Evolutionary conservation across 2,797 vertebrate species (phyloP), one percentile per base, ranked within the genome.

Genomic region (Tapirus indicus): DNA sequence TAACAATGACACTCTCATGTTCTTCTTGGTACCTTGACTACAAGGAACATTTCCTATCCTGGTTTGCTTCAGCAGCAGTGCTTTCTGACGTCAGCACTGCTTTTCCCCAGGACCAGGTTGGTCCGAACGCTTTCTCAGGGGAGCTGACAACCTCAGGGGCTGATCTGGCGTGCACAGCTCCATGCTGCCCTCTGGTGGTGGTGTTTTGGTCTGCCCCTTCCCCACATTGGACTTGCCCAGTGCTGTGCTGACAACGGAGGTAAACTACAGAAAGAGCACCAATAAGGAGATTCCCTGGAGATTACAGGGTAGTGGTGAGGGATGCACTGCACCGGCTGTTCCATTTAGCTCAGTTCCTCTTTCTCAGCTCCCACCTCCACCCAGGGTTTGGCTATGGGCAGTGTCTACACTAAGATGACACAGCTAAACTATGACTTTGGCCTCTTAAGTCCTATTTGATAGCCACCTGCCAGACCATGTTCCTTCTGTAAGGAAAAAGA

Each of bases 111-210:
- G 74, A 71, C 41, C 32, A 78, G 25, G 7, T 89, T n/a, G 20
- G 54, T 79, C 14, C 60, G 9, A n/a, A 4, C 1, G 13, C 3
- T 60, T 23, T 75, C 64, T 41, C 12, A n/a, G 8, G 29, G 6
- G 44, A 11, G 79, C 20, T 25, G 5, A 17, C 4, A 44, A 85
- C 47, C 60, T 21, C 80, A 35, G 58, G 80, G 49, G 47, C 9
- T 52, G 58, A 74, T 35, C 17, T 32, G 58, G 84, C 0, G n/a
- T 80, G 72, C 47, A 84, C n/a, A 80, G 94, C 95, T 97, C 90
- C n/a, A 91, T 88, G 80, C 98, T 97, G 95, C 94, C 95, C 98
- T 95, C 98, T 97, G 92, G 79, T 84, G 97, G 92, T 90, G 0
- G 7, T 38, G 49, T 38, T 86, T 84, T 66, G 41, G 62, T 69